Evolutionary conservation across 1,140 invertebrate species (phyloP).

Genomic region (Drosophila subobscura): DNA sequence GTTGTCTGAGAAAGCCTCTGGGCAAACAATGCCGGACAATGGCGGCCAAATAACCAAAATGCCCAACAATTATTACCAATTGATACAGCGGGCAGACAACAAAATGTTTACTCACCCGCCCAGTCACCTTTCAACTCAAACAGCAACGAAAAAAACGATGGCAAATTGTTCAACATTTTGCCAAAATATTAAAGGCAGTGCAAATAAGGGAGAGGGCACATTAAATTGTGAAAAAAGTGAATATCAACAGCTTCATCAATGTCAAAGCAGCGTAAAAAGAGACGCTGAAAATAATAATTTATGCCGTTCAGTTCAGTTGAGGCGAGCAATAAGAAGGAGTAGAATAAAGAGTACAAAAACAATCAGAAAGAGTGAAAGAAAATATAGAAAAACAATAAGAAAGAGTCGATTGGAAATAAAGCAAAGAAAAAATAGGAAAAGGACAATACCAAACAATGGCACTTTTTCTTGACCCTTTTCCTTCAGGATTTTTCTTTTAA

Average conservation of each 20-base stretch:
- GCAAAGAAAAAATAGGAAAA: too few relatives aligned
- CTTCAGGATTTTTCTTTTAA: too few relatives aligned
- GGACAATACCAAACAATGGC: too few relatives aligned
- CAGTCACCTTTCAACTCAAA: conserved; percentile 8
- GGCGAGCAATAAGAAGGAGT: conserved; percentile 34
- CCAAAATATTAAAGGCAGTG: conserved; percentile 21
- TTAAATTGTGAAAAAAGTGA: conserved; percentile 10
- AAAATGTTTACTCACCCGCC: conserved; percentile 1
- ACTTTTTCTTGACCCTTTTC: too few relatives aligned
- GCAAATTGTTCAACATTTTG: conserved; percentile 24
- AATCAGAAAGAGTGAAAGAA: neutral
- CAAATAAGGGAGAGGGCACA: neutral
- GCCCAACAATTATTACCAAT: conserved; percentile 64
- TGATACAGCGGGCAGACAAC: conserved; percentile 48
- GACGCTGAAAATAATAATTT: conserved; percentile 71
- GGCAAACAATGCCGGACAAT: conserved; percentile 50
- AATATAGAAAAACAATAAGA: conserved; percentile 2
- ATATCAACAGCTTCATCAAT: conserved; percentile 73
- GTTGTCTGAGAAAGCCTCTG: conserved; percentile 35
- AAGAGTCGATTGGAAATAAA: too few relatives aligned
- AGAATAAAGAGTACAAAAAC: conserved; percentile 2
- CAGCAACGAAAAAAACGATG: conserved; percentile 11
- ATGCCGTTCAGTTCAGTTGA: conserved; percentile 67
- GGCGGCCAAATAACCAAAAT: conserved; percentile 43
- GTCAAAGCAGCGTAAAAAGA: conserved; percentile 63